Evolutionary conservation across 2,888 invertebrate genomes (phyloP).

Genomic region (Sphaeridia pumilis): DNA sequence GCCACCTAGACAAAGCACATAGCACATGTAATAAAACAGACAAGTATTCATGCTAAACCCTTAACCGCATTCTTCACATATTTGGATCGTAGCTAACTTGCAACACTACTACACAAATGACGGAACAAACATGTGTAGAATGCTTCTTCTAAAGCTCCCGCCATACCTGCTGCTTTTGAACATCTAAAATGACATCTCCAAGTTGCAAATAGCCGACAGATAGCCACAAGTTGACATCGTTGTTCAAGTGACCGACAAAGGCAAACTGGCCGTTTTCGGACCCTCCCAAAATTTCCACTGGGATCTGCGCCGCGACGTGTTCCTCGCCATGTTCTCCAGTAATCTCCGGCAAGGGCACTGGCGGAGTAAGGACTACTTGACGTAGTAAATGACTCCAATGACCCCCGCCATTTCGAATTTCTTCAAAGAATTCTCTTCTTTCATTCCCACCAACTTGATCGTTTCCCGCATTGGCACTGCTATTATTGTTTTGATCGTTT

Average conservation of each 20-base stretch:
- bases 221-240: constrained; percentile 33
- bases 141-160: background rate
- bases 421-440: constrained; percentile 33
- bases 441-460: constrained; percentile 8
- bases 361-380: constrained; percentile 27
- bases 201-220: constrained; percentile 34
- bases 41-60: no score
- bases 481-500: constrained; percentile 32
- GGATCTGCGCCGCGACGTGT: constrained; percentile 7
- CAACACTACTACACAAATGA: background rate
- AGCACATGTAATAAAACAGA: background rate
- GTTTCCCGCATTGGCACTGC: constrained; percentile 5
- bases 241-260: constrained; percentile 37
- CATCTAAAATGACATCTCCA: constrained; percentile 35
- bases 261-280: constrained; percentile 44
- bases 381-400: constrained; percentile 33
- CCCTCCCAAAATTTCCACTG: constrained; percentile 43
- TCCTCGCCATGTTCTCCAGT: constrained; percentile 13
- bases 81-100: background rate
- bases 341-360: no score
- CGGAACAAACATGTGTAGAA: background rate
- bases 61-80: no score
- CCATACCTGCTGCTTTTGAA: constrained; percentile 34
- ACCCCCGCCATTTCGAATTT: constrained; percentile 34
- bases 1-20: constrained; percentile 40